Percentiles rank a stretch among this genome's conserved stretches.
These are phyloP conservation scores for Ptilonorhynchus violaceus DNA, from an alignment of 2,113 vertebrate species.

Conservation along the genomic window DNA sequence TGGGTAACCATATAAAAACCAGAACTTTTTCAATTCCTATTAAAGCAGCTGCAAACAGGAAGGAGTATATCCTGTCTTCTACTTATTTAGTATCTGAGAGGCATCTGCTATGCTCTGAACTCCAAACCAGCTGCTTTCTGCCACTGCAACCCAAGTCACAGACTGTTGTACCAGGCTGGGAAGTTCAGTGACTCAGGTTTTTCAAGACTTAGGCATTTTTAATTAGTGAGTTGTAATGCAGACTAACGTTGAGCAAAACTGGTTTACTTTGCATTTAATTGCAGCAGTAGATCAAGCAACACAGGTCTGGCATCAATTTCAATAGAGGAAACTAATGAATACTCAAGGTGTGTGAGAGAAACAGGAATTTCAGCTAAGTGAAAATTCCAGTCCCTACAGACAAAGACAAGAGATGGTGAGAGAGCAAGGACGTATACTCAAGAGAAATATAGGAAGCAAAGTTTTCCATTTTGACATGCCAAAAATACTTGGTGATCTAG, in stretches of 20 bases:
- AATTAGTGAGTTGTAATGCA: conserved; percentile 10
- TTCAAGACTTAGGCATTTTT: conserved; percentile 30
- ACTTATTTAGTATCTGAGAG: neutral
- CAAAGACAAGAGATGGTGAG: neutral
- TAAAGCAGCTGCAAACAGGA: conserved; percentile 7
- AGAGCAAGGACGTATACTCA: neutral
- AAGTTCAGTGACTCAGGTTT: conserved; percentile 42
- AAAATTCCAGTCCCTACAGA: conserved; percentile 16
- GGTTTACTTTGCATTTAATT: conserved; percentile 61
- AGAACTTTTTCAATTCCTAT: neutral
- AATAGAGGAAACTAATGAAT: conserved; percentile 41
- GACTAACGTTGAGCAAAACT: conserved; percentile 30
- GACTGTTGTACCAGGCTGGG: neutral
- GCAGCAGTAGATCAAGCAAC: conserved; percentile 53
- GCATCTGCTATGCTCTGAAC: neutral
- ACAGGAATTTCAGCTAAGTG: conserved; percentile 55
- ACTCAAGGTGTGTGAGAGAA: conserved; percentile 20
- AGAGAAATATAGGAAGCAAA: neutral
- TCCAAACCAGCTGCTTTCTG: neutral
- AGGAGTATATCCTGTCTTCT: neutral
- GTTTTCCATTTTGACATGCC: neutral
- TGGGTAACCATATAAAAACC: neutral
- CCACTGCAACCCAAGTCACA: neutral
- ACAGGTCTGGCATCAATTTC: conserved; percentile 50
- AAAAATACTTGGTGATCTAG: neutral